Conservation (phyloP, 2,888 invertebrate genomes). For the Lithophane socia region DNA sequence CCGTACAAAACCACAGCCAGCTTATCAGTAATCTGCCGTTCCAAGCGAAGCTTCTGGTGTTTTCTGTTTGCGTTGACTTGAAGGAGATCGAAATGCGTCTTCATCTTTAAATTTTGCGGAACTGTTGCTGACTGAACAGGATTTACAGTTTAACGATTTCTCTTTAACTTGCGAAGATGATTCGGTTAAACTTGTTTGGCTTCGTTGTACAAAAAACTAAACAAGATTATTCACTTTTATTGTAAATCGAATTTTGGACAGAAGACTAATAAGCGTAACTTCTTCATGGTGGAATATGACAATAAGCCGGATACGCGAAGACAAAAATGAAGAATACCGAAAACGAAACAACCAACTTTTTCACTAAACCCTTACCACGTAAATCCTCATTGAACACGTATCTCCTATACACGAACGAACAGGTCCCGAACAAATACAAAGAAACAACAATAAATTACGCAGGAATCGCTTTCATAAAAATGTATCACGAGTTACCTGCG, state of each 20-base stretch:
- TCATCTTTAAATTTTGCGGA: conserved; percentile 31
- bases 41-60: conserved; percentile 57
- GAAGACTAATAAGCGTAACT: not conserved
- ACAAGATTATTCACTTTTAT: not conserved
- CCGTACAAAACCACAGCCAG: conserved; percentile 62
- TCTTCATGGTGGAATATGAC: conserved; percentile 5
- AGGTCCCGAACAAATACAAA: conserved; percentile 59
- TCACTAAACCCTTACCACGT: conserved; percentile 14
- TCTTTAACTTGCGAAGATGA: conserved; percentile 42
- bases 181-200: conserved; percentile 35
- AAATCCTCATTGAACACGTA: conserved; percentile 52
- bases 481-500: conserved; percentile 64
- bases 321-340: conserved; percentile 8
- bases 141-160: conserved; percentile 44
- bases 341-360: conserved; percentile 9
- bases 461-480: conserved; percentile 58
- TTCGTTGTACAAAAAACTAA: conserved; percentile 13
- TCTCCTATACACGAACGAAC: conserved; percentile 44
- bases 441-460: conserved; percentile 57
- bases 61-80: conserved; percentile 32
- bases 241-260: not conserved
- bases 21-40: conserved; percentile 69
- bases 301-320: conserved; percentile 19
- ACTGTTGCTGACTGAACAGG: conserved; percentile 35
- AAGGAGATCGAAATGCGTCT: conserved; percentile 29